A percentile compares a stretch with the other conserved stretches of the same genome.
Evolutionary conservation across 37 sponge, comb jelly and placozoan species (phyloP).

Genomic region (Petrosia ficiformis): DNA sequence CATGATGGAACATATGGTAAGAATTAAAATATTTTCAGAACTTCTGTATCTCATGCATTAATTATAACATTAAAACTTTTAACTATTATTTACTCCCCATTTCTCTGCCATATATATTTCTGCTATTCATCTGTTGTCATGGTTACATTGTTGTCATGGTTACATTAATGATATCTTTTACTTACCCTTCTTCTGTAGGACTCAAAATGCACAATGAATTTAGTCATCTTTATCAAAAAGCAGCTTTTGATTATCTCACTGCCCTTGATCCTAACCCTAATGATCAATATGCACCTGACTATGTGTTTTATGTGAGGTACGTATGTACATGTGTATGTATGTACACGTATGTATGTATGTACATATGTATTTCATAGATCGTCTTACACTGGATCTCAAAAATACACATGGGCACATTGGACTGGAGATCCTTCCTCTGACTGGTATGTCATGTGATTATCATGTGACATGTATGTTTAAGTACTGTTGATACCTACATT

Average conservation of each 20-base stretch:
- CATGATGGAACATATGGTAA: constrained; percentile 45
- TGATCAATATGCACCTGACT: constrained; percentile 59
- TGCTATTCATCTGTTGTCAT: no score
- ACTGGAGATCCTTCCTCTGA: constrained; percentile 67
- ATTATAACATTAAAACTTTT: no score
- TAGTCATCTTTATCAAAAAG: constrained; percentile 48
- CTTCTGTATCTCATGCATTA: background rate
- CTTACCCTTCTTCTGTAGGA: no score
- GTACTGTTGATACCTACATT: background rate
- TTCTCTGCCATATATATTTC: no score
- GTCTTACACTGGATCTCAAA: constrained; percentile 51
- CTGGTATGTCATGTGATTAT: constrained; percentile 15
- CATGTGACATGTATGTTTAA: background rate
- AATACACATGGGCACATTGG: constrained; percentile 65
- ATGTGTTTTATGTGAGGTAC: constrained; percentile 49
- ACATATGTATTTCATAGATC: constrained; percentile 24
- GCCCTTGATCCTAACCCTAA: constrained; percentile 11
- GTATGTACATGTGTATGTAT: background rate
- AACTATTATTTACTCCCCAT: no score
- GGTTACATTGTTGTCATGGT: no score
- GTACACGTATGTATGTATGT: background rate
- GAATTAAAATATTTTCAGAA: background rate
- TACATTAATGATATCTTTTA: no score
- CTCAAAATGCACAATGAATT: constrained; percentile 56
- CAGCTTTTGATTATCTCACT: constrained; percentile 54